A percentile compares a stretch with the other conserved stretches of the same genome.
Conservation (phyloP, 2,797 vertebrate species). For the Argentina silus region DNA sequence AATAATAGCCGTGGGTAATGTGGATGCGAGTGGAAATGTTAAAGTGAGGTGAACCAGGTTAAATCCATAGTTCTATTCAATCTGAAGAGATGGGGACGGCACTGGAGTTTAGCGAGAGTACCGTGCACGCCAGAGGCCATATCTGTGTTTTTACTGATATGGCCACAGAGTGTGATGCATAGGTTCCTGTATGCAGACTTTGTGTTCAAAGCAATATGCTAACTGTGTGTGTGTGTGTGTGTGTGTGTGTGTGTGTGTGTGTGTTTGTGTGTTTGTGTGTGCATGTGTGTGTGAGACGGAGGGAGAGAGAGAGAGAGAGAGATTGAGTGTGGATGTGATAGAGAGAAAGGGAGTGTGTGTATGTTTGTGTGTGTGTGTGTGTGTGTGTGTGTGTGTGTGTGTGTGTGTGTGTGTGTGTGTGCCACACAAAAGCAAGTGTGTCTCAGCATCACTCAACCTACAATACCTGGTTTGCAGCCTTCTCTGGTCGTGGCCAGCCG, state of each 20-base stretch:
- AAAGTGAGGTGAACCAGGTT: slow-evolving; percentile 42
- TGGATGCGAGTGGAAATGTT: slow-evolving; percentile 50
- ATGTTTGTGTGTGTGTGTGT: too few species aligned
- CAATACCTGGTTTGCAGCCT: too few species aligned
- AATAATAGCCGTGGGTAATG: slow-evolving; percentile 67
- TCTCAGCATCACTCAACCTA: too few species aligned
- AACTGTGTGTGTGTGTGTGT: not conserved
- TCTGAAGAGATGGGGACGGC: slow-evolving; percentile 18
- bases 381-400: not conserved
- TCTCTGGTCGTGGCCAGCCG: too few species aligned
- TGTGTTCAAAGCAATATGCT: not conserved
- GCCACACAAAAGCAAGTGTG: not conserved
- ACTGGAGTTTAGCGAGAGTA: not conserved
- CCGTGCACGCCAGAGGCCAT: not conserved
- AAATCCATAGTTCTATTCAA: slow-evolving; percentile 46
- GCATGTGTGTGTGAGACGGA: too few species aligned
- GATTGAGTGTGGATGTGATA: too few species aligned
- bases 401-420: not conserved
- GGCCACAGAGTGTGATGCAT: not conserved
- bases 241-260: not conserved
- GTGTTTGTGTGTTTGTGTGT: not conserved
- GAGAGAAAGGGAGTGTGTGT: too few species aligned
- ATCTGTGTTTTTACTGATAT: not conserved
- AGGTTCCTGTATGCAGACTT: not conserved
- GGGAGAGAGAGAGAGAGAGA: too few species aligned